Conservation (phyloP, 2,797 vertebrate species). For the Rhabdophis nuchalis region DNA sequence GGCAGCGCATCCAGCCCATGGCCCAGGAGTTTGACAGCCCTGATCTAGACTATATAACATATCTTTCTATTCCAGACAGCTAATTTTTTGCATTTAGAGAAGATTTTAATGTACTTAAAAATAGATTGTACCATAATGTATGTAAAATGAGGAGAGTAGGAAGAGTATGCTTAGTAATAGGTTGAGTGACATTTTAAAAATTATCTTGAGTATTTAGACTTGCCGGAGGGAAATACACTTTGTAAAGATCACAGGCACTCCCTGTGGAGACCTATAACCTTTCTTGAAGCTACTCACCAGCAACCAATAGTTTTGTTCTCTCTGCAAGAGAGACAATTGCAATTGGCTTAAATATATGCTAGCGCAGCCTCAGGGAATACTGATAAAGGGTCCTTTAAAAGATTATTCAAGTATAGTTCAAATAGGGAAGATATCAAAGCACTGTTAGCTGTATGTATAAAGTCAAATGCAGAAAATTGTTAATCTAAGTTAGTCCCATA, state of each 20-base stretch:
- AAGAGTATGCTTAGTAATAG: constrained; percentile 43
- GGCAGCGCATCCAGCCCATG: no score
- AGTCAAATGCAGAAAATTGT: background rate
- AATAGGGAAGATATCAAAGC: background rate
- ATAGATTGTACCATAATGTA: constrained; percentile 41
- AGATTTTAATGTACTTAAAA: constrained; percentile 47
- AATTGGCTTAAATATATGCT: constrained; percentile 13
- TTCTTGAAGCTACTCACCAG: constrained; percentile 52
- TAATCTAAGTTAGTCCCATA: background rate
- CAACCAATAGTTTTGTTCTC: constrained; percentile 49
- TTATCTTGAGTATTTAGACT: constrained; percentile 50
- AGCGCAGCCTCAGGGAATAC: constrained; percentile 26
- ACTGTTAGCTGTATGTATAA: background rate
- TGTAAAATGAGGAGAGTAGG: constrained; percentile 13
- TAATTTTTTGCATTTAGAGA: constrained; percentile 47
- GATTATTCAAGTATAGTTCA: constrained; percentile 38
- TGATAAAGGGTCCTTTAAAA: constrained; percentile 25
- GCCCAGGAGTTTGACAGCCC: no score
- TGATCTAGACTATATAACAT: constrained; percentile 33
- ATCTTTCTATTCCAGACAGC: constrained; percentile 27
- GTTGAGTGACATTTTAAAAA: constrained; percentile 56
- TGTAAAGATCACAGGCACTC: constrained; percentile 59
- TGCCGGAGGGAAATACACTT: constrained; percentile 57
- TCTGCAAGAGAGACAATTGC: constrained; percentile 30
- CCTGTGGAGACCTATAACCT: constrained; percentile 63